Percentiles rank a stretch among this genome's conserved stretches.
Evolutionary conservation across 2,797 vertebrate species (phyloP).

Genomic region (Phyllotis vaccarum): DNA sequence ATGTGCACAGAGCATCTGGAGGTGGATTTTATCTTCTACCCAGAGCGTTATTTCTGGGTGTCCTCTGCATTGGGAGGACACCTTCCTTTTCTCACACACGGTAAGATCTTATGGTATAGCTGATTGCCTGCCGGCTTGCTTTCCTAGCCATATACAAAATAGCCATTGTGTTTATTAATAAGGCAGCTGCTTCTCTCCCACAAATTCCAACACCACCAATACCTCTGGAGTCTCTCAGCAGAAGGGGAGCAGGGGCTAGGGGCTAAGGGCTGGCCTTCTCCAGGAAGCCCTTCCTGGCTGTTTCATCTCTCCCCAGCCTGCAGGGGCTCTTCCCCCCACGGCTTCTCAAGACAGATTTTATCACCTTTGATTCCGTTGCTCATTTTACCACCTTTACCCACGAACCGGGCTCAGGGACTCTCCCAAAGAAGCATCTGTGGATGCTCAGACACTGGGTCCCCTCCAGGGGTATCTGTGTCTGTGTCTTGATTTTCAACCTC

Average conservation of each 20-base stretch:
- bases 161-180: background rate
- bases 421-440: background rate
- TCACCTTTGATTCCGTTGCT: background rate
- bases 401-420: background rate
- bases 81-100: background rate
- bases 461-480: background rate
- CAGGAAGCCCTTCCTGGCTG: conserved; percentile 38
- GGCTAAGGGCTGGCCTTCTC: background rate
- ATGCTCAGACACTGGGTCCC: background rate
- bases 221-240: background rate
- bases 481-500: background rate
- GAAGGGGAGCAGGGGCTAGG: background rate
- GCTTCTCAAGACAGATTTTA: background rate
- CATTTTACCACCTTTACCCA: background rate
- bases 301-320: background rate
- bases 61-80: background rate
- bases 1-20: background rate
- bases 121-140: background rate
- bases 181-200: background rate
- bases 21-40: background rate
- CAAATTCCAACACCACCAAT: background rate
- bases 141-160: background rate
- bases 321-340: background rate
- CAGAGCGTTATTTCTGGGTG: background rate
- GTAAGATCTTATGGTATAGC: rapidly evolving